Evolutionary conservation across 2,797 vertebrate species (phyloP), one percentile per base, ranked within the genome.

Genomic region (Rhinatrema bivittatum): DNA sequence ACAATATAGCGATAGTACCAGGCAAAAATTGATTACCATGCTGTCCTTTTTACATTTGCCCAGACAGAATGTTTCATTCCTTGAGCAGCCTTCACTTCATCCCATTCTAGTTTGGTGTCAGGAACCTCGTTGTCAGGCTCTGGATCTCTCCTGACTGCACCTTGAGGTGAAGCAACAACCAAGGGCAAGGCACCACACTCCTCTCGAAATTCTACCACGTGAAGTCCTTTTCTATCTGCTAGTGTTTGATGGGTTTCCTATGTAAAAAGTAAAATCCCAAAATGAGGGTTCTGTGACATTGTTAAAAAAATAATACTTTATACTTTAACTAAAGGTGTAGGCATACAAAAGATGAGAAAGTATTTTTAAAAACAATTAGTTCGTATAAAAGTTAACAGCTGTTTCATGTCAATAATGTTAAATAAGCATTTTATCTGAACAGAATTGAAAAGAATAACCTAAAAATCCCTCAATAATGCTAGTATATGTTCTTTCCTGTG

Each of bases 231-330:
- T 71, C 76, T 79, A 23, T 98, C 70, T 0, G 96, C 89, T 50
- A 92, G 56, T 3, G 40, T 53, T 39, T 92, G 86, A 58, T 98
- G 93, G 14, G 88, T 94, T 68, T 93, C 74, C 95, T 98, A 51
- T 4, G 6, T 7, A 31, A 31, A 3, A 33, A 9, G 36, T 20
- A 16, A 37, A 4, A 3, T 30, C n/a, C 31, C 23, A 13, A 19
- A 14, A 21, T 22, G 18, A 9, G 9, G 5, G 13, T n/a, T n/a
- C n/a, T n/a, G n/a, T n/a, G n/a, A n/a, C n/a, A n/a, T n/a, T n/a
- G n/a, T n/a, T n/a, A n/a, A n/a, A n/a, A n/a, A n/a, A n/a, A n/a
- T n/a, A n/a, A n/a, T n/a, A n/a, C n/a, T n/a, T n/a, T n/a, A n/a
- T n/a, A n/a, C n/a, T n/a, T n/a, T n/a, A n/a, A n/a, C n/a, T n/a